A percentile compares a stretch with the other conserved stretches of the same genome.
Conservation (phyloP, 2,888 invertebrate genomes). For the Conops quadrifasciatus region DNA sequence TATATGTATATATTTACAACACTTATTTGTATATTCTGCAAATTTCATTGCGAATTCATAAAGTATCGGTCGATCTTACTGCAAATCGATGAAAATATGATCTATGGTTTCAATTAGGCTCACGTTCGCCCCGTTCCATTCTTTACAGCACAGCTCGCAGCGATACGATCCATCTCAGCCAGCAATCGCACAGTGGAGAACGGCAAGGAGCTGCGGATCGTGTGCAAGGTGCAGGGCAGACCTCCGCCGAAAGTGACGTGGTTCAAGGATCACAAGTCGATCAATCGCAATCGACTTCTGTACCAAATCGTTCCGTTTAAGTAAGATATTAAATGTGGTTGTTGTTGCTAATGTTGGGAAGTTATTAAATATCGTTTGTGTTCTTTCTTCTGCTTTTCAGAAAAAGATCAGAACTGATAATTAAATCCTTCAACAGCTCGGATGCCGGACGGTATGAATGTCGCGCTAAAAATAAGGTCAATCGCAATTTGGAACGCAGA, state of each 20-base stretch:
- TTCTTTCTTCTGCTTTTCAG: slow-evolving; percentile 66
- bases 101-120: slow-evolving; percentile 20
- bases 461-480: slow-evolving; percentile 72
- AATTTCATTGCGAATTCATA: background rate
- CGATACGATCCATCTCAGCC: slow-evolving; percentile 61
- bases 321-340: slow-evolving; percentile 50
- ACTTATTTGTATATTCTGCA: background rate
- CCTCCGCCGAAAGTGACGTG: slow-evolving; percentile 85
- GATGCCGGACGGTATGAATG: slow-evolving; percentile 86
- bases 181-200: slow-evolving; percentile 60
- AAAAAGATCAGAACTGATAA: slow-evolving; percentile 84
- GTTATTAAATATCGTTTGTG: slow-evolving; percentile 30
- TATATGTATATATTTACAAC: background rate
- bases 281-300: slow-evolving; percentile 63
- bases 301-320: slow-evolving; percentile 64
- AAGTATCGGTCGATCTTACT: background rate
- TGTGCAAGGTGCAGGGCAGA: slow-evolving; percentile 78
- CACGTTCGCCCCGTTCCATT: slow-evolving; percentile 45
- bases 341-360: slow-evolving; percentile 29
- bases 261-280: slow-evolving; percentile 78
- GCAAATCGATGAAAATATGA: background rate
- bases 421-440: slow-evolving; percentile 76
- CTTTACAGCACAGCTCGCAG: slow-evolving; percentile 66
- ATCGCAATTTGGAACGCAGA: slow-evolving; percentile 59
- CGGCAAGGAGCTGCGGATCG: slow-evolving; percentile 72